phyloP scores from a whole-genome alignment of 1,140 invertebrate genomes.

The Rhyzopertha dominica region DNA sequence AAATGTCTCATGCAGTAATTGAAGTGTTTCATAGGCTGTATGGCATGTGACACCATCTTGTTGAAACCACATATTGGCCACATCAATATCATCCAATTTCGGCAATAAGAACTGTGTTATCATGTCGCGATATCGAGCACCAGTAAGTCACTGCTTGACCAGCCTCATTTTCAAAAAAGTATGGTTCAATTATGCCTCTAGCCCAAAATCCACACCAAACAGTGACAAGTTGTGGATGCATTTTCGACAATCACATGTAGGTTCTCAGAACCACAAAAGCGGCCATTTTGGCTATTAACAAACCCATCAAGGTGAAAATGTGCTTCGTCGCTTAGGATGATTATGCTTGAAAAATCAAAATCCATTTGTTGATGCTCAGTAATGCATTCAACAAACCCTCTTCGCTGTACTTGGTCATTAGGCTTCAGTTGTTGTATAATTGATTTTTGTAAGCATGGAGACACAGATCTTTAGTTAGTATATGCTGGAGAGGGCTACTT shows the following conservation, averaged over 20 bases:
- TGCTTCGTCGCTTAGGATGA: slow-evolving; percentile 22
- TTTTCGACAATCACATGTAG: slow-evolving; percentile 33
- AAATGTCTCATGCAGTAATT: too few species aligned
- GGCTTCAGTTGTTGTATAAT: slow-evolving; percentile 25
- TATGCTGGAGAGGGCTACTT: slow-evolving; percentile 28
- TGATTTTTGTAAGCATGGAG: slow-evolving; percentile 28
- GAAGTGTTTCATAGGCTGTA: too few species aligned
- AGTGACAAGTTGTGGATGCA: slow-evolving; percentile 40
- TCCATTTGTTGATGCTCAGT: slow-evolving; percentile 21
- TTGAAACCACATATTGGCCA: slow-evolving; percentile 9
- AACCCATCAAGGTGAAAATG: too few species aligned
- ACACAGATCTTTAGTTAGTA: slow-evolving; percentile 21
- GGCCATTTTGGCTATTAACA: slow-evolving; percentile 34
- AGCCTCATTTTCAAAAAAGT: slow-evolving; percentile 24
- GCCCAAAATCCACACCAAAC: slow-evolving; percentile 40
- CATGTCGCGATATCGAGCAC: slow-evolving; percentile 17
- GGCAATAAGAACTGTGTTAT: slow-evolving; percentile 16
- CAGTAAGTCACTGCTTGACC: slow-evolving; percentile 15
- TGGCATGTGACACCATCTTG: slow-evolving; percentile 11
- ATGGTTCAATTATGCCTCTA: slow-evolving; percentile 38
- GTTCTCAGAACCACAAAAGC: slow-evolving; percentile 33
- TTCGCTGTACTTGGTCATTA: slow-evolving; percentile 23
- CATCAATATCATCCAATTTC: slow-evolving; percentile 19
- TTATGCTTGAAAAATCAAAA: slow-evolving; percentile 25
- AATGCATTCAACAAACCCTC: slow-evolving; percentile 18